phyloP scores from a whole-genome alignment of 2,113 vertebrate genomes.

The Campylorhamphus procurvoides region DNA sequence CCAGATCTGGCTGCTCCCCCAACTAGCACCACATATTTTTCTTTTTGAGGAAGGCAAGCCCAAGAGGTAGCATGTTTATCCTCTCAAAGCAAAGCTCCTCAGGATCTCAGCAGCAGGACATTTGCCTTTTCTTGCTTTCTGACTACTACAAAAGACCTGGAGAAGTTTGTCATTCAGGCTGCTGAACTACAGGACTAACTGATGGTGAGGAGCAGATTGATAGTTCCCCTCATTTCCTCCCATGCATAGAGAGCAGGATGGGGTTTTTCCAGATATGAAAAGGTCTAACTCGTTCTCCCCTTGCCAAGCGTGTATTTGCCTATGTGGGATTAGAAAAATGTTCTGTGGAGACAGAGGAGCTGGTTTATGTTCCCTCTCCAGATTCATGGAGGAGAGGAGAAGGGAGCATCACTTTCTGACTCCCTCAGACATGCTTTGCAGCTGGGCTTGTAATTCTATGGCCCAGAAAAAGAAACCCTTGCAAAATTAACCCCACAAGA shows the following conservation, averaged over 20 bases:
- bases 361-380: neutral
- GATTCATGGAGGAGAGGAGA: neutral
- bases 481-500: neutral
- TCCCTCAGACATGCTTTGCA: accelerated
- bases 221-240: neutral
- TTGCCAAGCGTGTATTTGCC: neutral
- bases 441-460: neutral
- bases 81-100: neutral
- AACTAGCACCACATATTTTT: constrained; percentile 2
- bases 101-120: neutral
- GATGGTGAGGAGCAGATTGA: neutral
- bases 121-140: neutral
- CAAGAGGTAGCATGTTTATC: neutral
- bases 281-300: neutral
- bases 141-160: neutral
- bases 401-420: neutral
- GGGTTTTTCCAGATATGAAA: neutral
- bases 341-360: neutral
- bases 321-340: neutral
- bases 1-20: neutral
- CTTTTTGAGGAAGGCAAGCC: neutral
- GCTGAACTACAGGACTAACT: neutral
- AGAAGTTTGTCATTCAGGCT: neutral
- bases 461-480: neutral
- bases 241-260: neutral